A percentile compares a stretch with the other conserved stretches of the same genome.
These are phyloP conservation scores for Brachyhypopomus occidentalis DNA, from an alignment of 2,113 vertebrate species.

Conservation along the genomic window DNA sequence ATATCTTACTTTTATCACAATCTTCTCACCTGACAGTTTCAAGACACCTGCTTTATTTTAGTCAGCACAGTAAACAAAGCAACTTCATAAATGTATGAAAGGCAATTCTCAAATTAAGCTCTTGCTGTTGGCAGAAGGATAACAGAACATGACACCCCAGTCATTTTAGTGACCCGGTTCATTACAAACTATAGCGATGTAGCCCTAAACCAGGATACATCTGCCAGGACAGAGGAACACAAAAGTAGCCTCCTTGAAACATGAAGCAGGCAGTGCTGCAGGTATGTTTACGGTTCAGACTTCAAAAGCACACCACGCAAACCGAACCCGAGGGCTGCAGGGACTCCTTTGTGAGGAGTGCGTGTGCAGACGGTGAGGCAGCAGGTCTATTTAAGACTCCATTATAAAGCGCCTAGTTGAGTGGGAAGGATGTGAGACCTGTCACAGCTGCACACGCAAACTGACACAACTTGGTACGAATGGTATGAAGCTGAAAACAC, in stretches of 20 bases:
- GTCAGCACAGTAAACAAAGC: not conserved
- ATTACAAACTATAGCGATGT: not conserved
- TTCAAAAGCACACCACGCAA: not conserved
- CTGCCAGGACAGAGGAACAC: not conserved
- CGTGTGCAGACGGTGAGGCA: not conserved
- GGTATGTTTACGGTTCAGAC: not conserved
- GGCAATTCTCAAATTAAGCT: too few relatives aligned
- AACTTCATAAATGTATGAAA: not conserved
- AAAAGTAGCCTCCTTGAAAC: not conserved
- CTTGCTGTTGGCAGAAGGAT: too few relatives aligned
- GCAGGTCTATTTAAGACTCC: not conserved
- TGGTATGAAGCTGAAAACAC: slow-evolving; percentile 26
- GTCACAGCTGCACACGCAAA: slow-evolving; percentile 1
- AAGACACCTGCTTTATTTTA: not conserved
- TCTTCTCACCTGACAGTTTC: not conserved
- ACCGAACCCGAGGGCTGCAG: not conserved
- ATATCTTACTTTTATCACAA: not conserved
- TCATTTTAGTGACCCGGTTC: too few relatives aligned
- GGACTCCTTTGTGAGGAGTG: not conserved
- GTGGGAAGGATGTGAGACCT: not conserved
- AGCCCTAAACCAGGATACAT: not conserved
- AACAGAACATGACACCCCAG: too few relatives aligned
- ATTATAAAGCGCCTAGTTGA: not conserved
- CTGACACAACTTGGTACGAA: slow-evolving; percentile 37
- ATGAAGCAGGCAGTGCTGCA: not conserved